phyloP scores from a whole-genome alignment of 2,888 invertebrate genomes.

The Drosophila kambysellisi region DNA sequence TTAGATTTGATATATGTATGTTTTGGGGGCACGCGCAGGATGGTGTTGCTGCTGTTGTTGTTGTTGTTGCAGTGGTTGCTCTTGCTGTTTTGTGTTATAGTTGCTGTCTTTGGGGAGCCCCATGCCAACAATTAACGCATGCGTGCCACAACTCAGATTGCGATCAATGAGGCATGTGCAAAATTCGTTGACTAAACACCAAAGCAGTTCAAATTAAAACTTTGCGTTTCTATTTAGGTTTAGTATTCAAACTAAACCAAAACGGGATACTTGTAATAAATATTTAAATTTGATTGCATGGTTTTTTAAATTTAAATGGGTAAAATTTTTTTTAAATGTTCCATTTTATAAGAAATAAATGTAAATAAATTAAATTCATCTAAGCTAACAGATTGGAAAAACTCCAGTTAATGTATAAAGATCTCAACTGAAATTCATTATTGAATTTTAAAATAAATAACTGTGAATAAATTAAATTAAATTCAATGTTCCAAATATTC shows the following conservation, averaged over 20 bases:
- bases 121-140: conserved; percentile 76
- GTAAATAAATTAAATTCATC: background rate
- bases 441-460: background rate
- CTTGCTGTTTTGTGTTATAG: conserved; percentile 11
- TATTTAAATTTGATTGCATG: background rate
- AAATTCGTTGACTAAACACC: conserved; percentile 25
- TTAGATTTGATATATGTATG: conserved; percentile 77
- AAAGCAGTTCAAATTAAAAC: conserved; percentile 5
- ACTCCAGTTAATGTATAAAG: background rate
- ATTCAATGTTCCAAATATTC: background rate
- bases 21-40: conserved; percentile 78
- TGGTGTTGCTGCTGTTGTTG: conserved; percentile 34
- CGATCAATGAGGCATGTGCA: conserved; percentile 50
- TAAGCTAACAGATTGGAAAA: background rate
- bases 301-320: no score
- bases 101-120: conserved; percentile 41
- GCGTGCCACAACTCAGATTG: conserved; percentile 68
- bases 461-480: no score
- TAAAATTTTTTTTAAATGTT: background rate
- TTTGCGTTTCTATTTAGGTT: background rate
- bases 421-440: background rate
- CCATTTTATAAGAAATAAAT: background rate
- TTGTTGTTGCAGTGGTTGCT: conserved; percentile 2
- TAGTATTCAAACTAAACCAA: background rate
- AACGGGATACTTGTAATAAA: background rate